These are phyloP conservation scores for Anastatus disparis DNA, from an alignment of 1,140 invertebrate genomes.

Conservation along the genomic window DNA sequence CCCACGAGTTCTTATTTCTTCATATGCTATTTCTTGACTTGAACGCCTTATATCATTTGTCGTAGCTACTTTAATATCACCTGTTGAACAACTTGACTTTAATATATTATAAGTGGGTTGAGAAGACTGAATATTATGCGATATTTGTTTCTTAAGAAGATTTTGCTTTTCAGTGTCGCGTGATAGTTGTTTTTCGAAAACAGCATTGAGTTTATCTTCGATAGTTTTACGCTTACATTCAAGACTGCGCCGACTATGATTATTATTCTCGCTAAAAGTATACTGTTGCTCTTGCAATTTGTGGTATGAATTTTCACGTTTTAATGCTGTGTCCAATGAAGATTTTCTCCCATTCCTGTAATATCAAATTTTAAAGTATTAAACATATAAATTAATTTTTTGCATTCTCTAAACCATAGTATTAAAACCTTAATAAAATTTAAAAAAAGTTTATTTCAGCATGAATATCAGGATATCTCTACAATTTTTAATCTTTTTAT, in stretches of 20 bases:
- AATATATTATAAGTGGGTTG: slow-evolving; percentile 23
- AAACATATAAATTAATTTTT: too few relatives aligned
- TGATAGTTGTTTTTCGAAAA: slow-evolving; percentile 60
- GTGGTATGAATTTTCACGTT: background rate
- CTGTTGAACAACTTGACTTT: slow-evolving; percentile 57
- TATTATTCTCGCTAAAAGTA: too few relatives aligned
- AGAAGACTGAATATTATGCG: slow-evolving; percentile 7
- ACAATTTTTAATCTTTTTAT: too few relatives aligned
- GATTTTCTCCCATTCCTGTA: background rate
- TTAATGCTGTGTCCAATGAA: background rate
- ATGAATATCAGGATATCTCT: too few relatives aligned
- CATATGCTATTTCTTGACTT: too few relatives aligned
- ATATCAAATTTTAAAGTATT: too few relatives aligned
- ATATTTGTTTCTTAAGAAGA: slow-evolving; percentile 36
- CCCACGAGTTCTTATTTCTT: slow-evolving; percentile 54
- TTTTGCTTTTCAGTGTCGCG: slow-evolving; percentile 47
- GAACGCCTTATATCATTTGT: too few relatives aligned
- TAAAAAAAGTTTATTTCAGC: too few relatives aligned
- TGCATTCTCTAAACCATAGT: too few relatives aligned
- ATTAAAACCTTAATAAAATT: too few relatives aligned
- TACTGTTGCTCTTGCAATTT: too few relatives aligned
- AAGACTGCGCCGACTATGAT: slow-evolving; percentile 52
- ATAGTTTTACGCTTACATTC: slow-evolving; percentile 62
- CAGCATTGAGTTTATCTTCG: slow-evolving; percentile 63
- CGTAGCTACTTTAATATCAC: slow-evolving; percentile 53